Conservation (phyloP, 2,888 invertebrate genomes). For the Drosophila algonquin region DNA sequence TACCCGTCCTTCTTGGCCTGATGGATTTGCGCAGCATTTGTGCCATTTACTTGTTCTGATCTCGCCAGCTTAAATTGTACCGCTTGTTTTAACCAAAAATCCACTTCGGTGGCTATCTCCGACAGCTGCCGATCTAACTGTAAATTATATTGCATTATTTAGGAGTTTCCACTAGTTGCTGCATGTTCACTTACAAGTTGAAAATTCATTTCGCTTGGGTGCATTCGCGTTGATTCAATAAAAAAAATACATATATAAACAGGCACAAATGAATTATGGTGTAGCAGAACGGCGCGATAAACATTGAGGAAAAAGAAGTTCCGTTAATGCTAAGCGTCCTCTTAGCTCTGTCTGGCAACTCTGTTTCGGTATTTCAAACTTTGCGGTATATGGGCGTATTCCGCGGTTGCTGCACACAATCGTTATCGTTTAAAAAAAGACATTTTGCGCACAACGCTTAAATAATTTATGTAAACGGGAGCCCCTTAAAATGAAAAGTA, state of each 20-base stretch:
- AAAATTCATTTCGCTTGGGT: slow-evolving; percentile 1
- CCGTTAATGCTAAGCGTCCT: background rate
- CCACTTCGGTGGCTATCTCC: background rate
- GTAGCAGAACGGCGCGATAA: background rate
- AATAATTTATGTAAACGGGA: too few species aligned
- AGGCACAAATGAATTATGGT: background rate
- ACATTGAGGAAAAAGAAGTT: background rate
- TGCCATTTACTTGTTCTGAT: background rate
- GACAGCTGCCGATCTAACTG: slow-evolving; percentile 33
- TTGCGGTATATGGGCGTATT: background rate
- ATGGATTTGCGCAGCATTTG: background rate
- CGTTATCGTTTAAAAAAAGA: too few species aligned
- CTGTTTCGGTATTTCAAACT: background rate
- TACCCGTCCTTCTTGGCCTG: background rate
- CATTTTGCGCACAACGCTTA: too few species aligned
- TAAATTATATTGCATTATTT: background rate
- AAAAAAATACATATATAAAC: background rate
- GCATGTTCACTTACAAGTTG: slow-evolving; percentile 10
- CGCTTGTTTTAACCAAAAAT: background rate
- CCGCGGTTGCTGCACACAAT: background rate
- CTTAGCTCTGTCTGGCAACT: background rate
- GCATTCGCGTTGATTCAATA: background rate
- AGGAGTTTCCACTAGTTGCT: background rate
- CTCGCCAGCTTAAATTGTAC: background rate
- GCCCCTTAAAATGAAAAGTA: too few species aligned